Evolutionary conservation across 2,888 invertebrate species (phyloP), one percentile per base, ranked within the genome.

Genomic region (Meteorus cinctellus): DNA sequence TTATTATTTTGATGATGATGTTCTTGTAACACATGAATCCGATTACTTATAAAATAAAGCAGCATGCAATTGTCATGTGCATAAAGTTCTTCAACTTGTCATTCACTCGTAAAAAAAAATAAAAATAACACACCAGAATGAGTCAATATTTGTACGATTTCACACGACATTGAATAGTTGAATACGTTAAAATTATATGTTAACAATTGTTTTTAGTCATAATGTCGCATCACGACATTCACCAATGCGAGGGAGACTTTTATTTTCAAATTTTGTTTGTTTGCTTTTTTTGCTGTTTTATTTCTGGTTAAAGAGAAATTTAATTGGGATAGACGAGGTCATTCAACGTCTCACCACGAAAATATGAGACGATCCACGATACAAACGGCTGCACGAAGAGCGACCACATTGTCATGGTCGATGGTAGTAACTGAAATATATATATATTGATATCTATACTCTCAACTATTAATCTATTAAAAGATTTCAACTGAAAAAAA

Each of bases 391-490:
- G 82, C 80, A 83, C 81, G 79, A 86, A 77, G 80, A 79, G 81
- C 79, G 87, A 83, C 85, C 86, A 87, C 81, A 84, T 80, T 78
- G 81, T 83, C 82, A 81, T 84, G 80, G 83, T 76, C 77, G 83
- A 73, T 79, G 85, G 81, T 80, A 84, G 81, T 77, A 86, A 88
- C 88, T 88, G 87, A 86, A 88, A 88, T 74, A 51, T 74, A 51
- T 74, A 51, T 63, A 77, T 77, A 77, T 75, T 68, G 41, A 41
- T 19, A 41, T 66, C 66, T 66, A 66, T 24, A 24, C 27, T 66
- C 6, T 66, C 41, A 41, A 24, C n/a, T 66, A 66, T 34, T 65
- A 16, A n/a, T 16, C n/a, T n/a, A 62, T 63, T 63, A 16, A 63
- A 31, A 29, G n/a, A 63, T 16, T 31, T 6, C 19, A 34, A 19